Conservation (phyloP, 2,797 vertebrate genomes). For the Erethizon dorsatum region DNA sequence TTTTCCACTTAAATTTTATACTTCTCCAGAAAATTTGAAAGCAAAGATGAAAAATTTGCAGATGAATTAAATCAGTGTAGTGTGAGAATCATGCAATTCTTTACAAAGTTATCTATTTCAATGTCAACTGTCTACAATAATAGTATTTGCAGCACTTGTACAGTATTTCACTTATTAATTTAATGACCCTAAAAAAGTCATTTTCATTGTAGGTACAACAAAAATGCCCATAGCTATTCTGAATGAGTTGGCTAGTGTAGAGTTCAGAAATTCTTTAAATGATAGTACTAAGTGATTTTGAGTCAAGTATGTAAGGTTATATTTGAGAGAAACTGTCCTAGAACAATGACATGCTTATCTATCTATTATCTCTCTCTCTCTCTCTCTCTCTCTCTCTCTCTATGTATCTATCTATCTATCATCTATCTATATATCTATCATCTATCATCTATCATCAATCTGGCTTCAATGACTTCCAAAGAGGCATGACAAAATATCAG, state of each 20-base stretch:
- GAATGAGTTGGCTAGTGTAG: background rate
- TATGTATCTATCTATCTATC: background rate
- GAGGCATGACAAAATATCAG: background rate
- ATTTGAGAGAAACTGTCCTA: background rate
- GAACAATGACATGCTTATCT: background rate
- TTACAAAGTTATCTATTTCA: background rate
- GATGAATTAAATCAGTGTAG: background rate
- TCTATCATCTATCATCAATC: background rate
- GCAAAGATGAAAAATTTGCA: background rate
- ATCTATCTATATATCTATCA: background rate
- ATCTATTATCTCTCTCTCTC: background rate
- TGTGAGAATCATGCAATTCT: background rate
- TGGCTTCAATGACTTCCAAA: background rate
- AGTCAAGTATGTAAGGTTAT: background rate
- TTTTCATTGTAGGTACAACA: background rate
- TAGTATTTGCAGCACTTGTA: background rate
- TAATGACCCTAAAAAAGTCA: background rate
- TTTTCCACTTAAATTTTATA: slow-evolving; percentile 5
- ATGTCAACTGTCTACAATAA: background rate
- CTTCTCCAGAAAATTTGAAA: background rate
- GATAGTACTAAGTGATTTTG: background rate
- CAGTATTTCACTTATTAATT: background rate
- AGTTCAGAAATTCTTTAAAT: background rate
- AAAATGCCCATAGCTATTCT: background rate
- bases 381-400: background rate